Base-by-base conservation (phyloP, 2,113 vertebrate species). In the Dipodomys stephensi region DNA sequence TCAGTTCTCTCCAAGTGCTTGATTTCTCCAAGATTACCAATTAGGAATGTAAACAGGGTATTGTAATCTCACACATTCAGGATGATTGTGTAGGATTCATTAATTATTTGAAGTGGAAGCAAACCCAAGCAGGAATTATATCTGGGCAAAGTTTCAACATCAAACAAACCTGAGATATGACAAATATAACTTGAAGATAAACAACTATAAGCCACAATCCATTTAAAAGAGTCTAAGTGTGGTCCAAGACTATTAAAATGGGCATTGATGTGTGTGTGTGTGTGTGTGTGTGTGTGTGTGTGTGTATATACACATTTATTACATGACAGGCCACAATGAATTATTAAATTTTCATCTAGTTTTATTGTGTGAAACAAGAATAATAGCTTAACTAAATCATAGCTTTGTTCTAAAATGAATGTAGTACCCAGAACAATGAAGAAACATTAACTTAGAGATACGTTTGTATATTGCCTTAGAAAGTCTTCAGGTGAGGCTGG, bases 221-320 rank as follows among this genome's bases (percentile, higher is more conserved):
- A 49, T 27, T 68, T 62, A 71, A 81, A 78, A 81, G 23, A 90
- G 44, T 22, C 25, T 64, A 93, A 49, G 13, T 69, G 25, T 72
- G 20, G 85, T 39, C 67, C 20, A 62, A 90, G 68, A 80, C 67
- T 83, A 91, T 91, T 68, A 68, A 77, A 97, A 87, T 35, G 28
- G 7, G 11, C 12, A 28, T 92, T 39, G 64, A 49, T 11, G 2
- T 27, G 32, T 60, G 67, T 39, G 39, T 39, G 39, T 39, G 35
- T 27, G 32, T 60, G 67, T 39, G 39, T 39, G 5, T 39, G 5
- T 11, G 1, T 27, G 30, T 60, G 62, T 39, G n/a, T n/a, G n/a
- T n/a, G 4, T 39, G 4, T 39, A 4, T 39, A 39, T 81, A 39
- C 19, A 49, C 9, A 76, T 4, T 60, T 49, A 94, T 72, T 82